A percentile compares a stretch with the other conserved stretches of the same genome.
phyloP scores from a whole-genome alignment of 2,113 vertebrate genomes.

The Mystacornis crossleyi region DNA sequence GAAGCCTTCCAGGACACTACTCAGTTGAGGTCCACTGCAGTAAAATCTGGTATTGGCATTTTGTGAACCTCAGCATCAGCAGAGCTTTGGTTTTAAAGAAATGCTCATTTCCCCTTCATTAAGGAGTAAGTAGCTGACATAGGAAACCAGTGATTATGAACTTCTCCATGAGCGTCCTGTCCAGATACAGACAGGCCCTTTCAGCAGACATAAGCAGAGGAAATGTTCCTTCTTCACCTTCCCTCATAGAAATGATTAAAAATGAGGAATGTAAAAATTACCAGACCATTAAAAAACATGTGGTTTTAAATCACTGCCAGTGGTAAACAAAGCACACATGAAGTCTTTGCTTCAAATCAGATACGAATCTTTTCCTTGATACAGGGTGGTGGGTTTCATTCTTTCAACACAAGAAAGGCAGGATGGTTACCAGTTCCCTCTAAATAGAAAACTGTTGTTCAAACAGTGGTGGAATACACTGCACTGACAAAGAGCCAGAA shows the following conservation, averaged over 20 bases:
- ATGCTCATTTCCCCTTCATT: background rate
- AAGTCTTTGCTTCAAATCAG: conserved; percentile 6
- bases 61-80: background rate
- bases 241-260: background rate
- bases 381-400: background rate
- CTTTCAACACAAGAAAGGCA: conserved; percentile 2
- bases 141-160: background rate
- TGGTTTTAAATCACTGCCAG: background rate
- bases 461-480: conserved; percentile 11
- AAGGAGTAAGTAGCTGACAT: background rate
- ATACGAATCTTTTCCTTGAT: conserved; percentile 9
- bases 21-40: background rate
- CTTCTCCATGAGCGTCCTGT: background rate
- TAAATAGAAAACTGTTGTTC: conserved; percentile 45
- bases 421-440: conserved; percentile 23
- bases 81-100: background rate
- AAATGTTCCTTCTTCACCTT: background rate
- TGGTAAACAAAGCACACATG: background rate
- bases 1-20: background rate
- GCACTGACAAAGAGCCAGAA: conserved; percentile 34
- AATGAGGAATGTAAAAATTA: background rate
- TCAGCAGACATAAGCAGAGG: background rate
- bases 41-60: background rate
- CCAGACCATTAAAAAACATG: background rate
- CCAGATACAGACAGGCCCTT: background rate